Percentiles rank a stretch among this genome's conserved stretches.
Evolutionary conservation across 64 coral and sea anemone species (phyloP).

Genomic region (Cladopsammia gracilis): DNA sequence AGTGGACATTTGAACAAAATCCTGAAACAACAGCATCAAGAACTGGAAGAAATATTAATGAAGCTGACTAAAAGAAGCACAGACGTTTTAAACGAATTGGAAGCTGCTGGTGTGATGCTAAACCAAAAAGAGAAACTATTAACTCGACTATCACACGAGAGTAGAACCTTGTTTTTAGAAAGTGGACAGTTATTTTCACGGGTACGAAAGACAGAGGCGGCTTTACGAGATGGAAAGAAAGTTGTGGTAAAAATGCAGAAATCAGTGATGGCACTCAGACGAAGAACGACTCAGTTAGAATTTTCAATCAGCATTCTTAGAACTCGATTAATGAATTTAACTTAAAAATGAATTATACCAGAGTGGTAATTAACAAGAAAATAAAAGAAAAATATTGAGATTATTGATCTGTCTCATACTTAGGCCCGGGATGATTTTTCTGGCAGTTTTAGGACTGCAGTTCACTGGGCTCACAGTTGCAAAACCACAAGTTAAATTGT

Average conservation of each 20-base stretch:
- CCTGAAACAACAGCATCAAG: not conserved
- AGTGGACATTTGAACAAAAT: not conserved
- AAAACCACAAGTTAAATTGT: no score
- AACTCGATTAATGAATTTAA: not conserved
- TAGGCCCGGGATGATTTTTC: no score
- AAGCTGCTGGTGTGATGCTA: not conserved
- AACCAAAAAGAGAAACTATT: not conserved
- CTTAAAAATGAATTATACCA: no score
- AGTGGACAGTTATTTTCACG: not conserved
- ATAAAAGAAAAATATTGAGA: no score
- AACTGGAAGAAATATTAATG: not conserved
- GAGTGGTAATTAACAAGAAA: no score
- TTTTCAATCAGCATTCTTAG: conserved; percentile 15
- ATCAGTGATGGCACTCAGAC: not conserved
- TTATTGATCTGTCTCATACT: no score
- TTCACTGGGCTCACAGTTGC: no score
- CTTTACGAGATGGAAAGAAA: not conserved
- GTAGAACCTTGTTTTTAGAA: not conserved
- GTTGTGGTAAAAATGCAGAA: not conserved
- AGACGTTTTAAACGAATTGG: not conserved
- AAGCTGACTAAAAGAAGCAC: not conserved
- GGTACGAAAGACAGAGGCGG: no score
- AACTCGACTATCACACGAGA: not conserved
- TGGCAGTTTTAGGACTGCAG: no score
- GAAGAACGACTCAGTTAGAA: not conserved